A percentile compares a stretch with the other conserved stretches of the same genome.
Conservation (phyloP, 2,888 invertebrate species). For the Stenolophus ochropezus region DNA sequence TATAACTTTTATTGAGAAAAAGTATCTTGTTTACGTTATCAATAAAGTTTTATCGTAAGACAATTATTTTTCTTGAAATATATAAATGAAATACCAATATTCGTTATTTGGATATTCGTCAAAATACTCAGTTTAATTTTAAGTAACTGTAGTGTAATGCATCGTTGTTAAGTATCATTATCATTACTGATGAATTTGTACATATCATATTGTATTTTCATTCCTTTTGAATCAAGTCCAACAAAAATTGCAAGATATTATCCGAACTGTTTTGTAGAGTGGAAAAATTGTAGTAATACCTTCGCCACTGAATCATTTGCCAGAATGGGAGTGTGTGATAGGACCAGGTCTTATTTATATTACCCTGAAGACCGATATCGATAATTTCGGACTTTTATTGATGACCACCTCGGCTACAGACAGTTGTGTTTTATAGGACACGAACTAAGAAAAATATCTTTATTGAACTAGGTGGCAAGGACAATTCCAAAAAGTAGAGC, state of each 20-base stretch:
- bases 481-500: not conserved
- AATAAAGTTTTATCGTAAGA: too few relatives aligned
- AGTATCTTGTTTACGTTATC: too few relatives aligned
- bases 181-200: too few relatives aligned
- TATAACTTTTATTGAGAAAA: too few relatives aligned
- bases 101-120: too few relatives aligned
- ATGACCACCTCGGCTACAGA: not conserved
- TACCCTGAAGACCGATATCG: slow-evolving; percentile 46
- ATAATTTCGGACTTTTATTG: slow-evolving; percentile 48
- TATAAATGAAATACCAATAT: too few relatives aligned
- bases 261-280: not conserved
- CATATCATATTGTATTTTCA: too few relatives aligned
- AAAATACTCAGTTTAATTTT: too few relatives aligned
- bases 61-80: too few relatives aligned
- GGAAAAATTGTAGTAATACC: not conserved
- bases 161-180: too few relatives aligned
- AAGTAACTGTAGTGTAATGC: too few relatives aligned
- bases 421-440: slow-evolving; percentile 34
- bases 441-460: not conserved
- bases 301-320: slow-evolving; percentile 5
- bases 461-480: not conserved
- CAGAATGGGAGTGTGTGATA: slow-evolving; percentile 41
- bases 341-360: slow-evolving; percentile 37
- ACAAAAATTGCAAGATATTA: not conserved
- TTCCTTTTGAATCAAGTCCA: not conserved